phyloP scores from a whole-genome alignment of 2,113 vertebrate genomes.

The Hippotragus niger region DNA sequence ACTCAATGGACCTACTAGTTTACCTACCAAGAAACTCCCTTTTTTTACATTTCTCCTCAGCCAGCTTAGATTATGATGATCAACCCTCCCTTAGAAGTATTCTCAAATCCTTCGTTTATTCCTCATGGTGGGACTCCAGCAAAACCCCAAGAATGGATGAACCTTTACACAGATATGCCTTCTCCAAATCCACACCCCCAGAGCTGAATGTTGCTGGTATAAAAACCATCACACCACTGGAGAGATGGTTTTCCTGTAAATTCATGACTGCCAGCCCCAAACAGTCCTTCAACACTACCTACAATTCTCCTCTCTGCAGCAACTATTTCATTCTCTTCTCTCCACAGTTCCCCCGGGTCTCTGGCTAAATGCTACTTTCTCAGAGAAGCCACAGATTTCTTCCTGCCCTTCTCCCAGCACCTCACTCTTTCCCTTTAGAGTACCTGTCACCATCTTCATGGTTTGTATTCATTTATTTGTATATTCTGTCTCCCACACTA shows the following conservation, averaged over 20 bases:
- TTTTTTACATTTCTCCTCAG: neutral
- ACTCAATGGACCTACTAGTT: neutral
- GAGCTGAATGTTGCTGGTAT: neutral
- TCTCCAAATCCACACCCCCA: neutral
- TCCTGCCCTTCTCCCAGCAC: neutral
- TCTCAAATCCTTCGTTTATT: neutral
- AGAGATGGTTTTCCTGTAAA: neutral
- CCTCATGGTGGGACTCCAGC: neutral
- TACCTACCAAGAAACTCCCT: neutral
- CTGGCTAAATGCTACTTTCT: neutral
- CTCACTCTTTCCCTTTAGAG: neutral
- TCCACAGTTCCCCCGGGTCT: neutral
- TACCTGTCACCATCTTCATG: fast-evolving
- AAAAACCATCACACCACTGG: neutral
- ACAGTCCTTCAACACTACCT: fast-evolving
- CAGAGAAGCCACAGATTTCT: neutral
- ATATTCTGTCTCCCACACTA: neutral
- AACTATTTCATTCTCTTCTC: neutral
- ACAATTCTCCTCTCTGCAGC: neutral
- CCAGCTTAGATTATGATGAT: neutral
- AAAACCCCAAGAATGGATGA: neutral
- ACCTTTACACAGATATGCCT: neutral
- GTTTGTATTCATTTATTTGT: neutral
- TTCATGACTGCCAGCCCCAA: neutral
- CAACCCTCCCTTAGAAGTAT: neutral